phyloP scores from a whole-genome alignment of 1,140 invertebrate species.

The Drosophila pseudoananassae region DNA sequence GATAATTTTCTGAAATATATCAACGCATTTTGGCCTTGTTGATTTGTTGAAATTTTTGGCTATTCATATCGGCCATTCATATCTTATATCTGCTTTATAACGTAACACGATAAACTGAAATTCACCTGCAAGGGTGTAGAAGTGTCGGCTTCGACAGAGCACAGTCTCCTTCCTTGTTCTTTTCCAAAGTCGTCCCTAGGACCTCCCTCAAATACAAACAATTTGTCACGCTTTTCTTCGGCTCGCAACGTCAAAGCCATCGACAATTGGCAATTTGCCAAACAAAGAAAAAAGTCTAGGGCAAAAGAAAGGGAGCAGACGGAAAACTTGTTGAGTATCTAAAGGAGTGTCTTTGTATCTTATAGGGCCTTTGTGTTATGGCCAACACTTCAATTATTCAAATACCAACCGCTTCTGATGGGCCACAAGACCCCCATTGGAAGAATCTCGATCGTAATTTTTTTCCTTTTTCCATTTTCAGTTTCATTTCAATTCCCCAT shows the following conservation, averaged over 20 bases:
- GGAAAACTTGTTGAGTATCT: slow-evolving; percentile 65
- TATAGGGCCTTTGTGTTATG: slow-evolving; percentile 12
- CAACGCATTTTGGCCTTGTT: too few species aligned
- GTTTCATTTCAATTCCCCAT: slow-evolving; percentile 30
- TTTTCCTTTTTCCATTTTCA: slow-evolving; percentile 16
- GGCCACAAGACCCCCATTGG: slow-evolving; percentile 15
- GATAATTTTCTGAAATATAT: too few species aligned
- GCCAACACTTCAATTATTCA: slow-evolving; percentile 54
- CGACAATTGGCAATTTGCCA: slow-evolving; percentile 41
- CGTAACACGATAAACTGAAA: too few species aligned
- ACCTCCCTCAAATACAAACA: slow-evolving; percentile 29
- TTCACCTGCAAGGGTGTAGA: too few species aligned
- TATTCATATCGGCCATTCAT: too few species aligned
- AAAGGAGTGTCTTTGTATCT: slow-evolving; percentile 32
- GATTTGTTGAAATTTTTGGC: too few species aligned
- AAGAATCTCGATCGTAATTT: slow-evolving; percentile 18
- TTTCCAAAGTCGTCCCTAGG: neutral
- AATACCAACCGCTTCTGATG: slow-evolving; percentile 36
- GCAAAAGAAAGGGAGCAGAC: slow-evolving; percentile 2
- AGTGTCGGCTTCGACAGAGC: too few species aligned
- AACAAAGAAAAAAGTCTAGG: slow-evolving; percentile 7
- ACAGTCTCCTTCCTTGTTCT: too few species aligned
- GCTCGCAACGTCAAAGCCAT: slow-evolving; percentile 54
- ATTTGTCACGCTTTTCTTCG: slow-evolving; percentile 68
- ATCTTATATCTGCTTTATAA: too few species aligned